A percentile compares a stretch with the other conserved stretches of the same genome.
Evolutionary conservation across 2,888 invertebrate species (phyloP).

Genomic region (Agelastica alni): DNA sequence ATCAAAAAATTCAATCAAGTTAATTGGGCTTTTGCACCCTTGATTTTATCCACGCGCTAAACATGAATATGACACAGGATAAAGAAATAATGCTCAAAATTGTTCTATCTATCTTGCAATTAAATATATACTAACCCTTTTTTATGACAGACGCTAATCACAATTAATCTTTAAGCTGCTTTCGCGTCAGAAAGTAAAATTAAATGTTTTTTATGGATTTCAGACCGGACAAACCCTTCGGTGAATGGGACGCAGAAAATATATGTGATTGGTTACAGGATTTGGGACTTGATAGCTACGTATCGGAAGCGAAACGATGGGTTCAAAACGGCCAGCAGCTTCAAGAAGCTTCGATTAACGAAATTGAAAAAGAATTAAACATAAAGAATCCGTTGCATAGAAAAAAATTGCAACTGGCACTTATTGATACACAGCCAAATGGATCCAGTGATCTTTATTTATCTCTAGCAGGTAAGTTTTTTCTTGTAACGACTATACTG

Average conservation of each 20-base stretch:
- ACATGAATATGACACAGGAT: too few species aligned
- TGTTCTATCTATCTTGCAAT: too few species aligned
- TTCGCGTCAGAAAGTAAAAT: too few species aligned
- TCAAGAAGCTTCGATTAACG: slow-evolving; percentile 74
- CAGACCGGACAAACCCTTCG: slow-evolving; percentile 75
- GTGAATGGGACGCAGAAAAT: slow-evolving; percentile 79
- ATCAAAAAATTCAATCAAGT: background rate
- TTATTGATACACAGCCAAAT: slow-evolving; percentile 65
- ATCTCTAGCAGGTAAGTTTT: slow-evolving; percentile 48
- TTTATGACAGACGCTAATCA: too few species aligned
- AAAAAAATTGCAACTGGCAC: slow-evolving; percentile 85
- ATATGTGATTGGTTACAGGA: slow-evolving; percentile 82
- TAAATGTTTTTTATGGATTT: too few species aligned
- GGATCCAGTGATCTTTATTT: slow-evolving; percentile 52
- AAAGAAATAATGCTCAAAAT: too few species aligned
- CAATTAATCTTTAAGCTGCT: too few species aligned
- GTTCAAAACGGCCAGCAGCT: slow-evolving; percentile 79
- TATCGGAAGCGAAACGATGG: slow-evolving; percentile 80
- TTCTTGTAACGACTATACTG: too few species aligned
- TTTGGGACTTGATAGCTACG: slow-evolving; percentile 77
- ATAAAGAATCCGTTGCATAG: slow-evolving; percentile 85
- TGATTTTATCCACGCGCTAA: too few species aligned
- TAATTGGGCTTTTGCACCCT: background rate
- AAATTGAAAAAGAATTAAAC: slow-evolving; percentile 87
- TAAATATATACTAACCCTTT: too few species aligned